Base-by-base conservation (phyloP, 2,888 invertebrate species). In the Empis stercorea region DNA sequence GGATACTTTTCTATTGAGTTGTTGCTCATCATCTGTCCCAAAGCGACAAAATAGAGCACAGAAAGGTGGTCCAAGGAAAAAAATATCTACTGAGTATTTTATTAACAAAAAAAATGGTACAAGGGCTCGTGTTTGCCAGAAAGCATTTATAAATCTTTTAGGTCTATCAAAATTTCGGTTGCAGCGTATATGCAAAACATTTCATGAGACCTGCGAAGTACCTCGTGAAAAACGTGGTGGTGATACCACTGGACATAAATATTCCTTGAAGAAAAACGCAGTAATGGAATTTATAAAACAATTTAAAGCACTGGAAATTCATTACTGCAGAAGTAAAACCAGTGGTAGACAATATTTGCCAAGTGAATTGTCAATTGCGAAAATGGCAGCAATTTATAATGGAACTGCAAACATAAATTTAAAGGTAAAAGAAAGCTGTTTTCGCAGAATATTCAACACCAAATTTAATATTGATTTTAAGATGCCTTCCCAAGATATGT, bases 401-500 rank as follows among this genome's bases (percentile, higher is more conserved):
- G 11, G 48, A 30, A 36, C 30, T 4, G 20, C 5, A 17, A 16
- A 42, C 36, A 38, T 15, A n/a, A n/a, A 39, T n/a, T 32, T 30
- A 23, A 34, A 45, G 32, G 53, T 52, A 40, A 47, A 50, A 41
- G 11, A 37, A 37, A 42, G 45, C 14, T 56, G 37, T 43, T 54
- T 55, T 43, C 44, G 50, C 42, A 39, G 43, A 27, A 50, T 44
- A 49, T 56, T 54, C 43, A 50, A 47, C 34, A 36, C 37, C 30
- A 48, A 53, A 23, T 56, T 50, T 48, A 55, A 55, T 47, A 37
- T 57, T 38, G 55, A 55, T 39, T 56, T 57, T 52, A 51, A 50
- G 30, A 39, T 46, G 1, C 51, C 50, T 11, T 13, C 36, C 11
- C 50, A 53, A 4, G 53, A 55, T 30, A 43, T 34, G n/a, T 54